These are phyloP conservation scores for Tetramorium parvispinum DNA, from an alignment of 1,140 invertebrate genomes.

Conservation along the genomic window DNA sequence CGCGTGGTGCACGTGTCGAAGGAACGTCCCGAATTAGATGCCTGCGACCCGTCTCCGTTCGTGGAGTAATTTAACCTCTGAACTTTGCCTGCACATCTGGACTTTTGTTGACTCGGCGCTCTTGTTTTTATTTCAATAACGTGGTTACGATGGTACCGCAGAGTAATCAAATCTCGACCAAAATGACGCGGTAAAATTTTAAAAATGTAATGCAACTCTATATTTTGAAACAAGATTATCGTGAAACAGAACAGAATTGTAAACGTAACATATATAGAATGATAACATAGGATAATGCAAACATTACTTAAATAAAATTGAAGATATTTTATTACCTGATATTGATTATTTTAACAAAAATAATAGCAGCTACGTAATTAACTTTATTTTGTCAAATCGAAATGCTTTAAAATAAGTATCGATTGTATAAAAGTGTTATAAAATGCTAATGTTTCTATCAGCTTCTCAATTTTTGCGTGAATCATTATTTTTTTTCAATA, in stretches of 20 bases:
- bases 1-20: constrained; percentile 60
- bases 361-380: not conserved
- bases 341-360: not conserved
- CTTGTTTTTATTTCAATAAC: constrained; percentile 27
- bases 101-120: constrained; percentile 29
- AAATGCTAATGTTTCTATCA: constrained; percentile 23
- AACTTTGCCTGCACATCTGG: constrained; percentile 57
- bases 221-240: not conserved
- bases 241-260: not conserved
- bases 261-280: not conserved
- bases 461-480: constrained; percentile 27
- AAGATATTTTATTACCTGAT: not conserved
- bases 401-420: not conserved
- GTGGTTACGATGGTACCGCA: not conserved
- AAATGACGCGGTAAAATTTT: not conserved
- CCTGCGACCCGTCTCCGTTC: constrained; percentile 23
- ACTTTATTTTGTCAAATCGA: not conserved
- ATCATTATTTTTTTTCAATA: constrained; percentile 55
- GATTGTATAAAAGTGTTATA: not conserved
- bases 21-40: constrained; percentile 63
- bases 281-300: not conserved
- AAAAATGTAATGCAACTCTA: not conserved
- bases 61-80: constrained; percentile 36
- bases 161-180: not conserved
- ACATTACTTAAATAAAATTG: not conserved